Base-by-base conservation (phyloP, 2,888 invertebrate genomes). In the Drosophila kokeensis region DNA sequence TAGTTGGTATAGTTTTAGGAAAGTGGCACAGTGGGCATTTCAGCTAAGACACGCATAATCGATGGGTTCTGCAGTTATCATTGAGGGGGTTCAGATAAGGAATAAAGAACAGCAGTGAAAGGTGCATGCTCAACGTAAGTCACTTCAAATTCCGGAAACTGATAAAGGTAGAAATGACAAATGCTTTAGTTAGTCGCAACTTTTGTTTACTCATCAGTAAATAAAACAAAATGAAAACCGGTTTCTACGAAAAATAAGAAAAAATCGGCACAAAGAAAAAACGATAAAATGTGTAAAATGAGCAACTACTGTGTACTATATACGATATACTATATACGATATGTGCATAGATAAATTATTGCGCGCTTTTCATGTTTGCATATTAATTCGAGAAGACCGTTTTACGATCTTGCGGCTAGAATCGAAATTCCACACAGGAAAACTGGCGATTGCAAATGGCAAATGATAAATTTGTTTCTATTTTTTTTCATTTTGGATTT, bases 31-130 rank as follows among this genome's bases (percentile, higher is more conserved):
- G 24, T 18, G 18, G 36, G 66, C 57, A 65, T 66, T 76, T 69
- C 58, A 66, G 70, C 36, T 85, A 82, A 83, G 88, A 88, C 83
- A 78, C 71, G 68, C 77, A 85, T 83, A 83, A 83, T 88, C 83
- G 83, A 83, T 83, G 86, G 78, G 61, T 52, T 64, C 64, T 66
- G 82, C 74, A 75, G 53, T 49, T 69, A 76, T 69, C 76, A 72
- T 29, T 11, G 36, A 3, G 13, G 55, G 36, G 55, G 36, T 1
- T 11, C 54, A 64, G 84, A 77, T 77, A 79, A 77, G 63, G 21
- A 21, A 29, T 29, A 3, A 27, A 36, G 27, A 24, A 32, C 5
- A 8, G 11, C 48, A 45, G 69, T 13, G 53, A 67, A 64, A 64
- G 49, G 27, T 36, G 24, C 11, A 54, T 34, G 34, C 40, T 45